Conservation (phyloP, 2,797 vertebrate species). For the Molothrus aeneus region DNA sequence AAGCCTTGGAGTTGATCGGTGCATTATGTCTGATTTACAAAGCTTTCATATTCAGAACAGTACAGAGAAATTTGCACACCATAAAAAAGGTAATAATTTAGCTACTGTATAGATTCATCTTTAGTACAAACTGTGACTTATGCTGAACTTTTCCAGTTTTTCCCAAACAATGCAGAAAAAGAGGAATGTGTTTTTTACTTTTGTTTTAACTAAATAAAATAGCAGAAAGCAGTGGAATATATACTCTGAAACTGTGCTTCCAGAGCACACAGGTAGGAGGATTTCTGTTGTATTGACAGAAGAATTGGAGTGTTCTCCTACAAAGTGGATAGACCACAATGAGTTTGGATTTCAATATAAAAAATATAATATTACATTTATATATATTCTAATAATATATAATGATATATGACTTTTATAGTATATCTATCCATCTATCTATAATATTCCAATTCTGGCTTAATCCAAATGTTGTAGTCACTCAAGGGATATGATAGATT, state of each 20-base stretch:
- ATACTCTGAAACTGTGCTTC: neutral
- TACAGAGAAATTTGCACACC: neutral
- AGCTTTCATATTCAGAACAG: neutral
- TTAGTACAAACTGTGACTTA: neutral
- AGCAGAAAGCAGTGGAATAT: neutral
- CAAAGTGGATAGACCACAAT: neutral
- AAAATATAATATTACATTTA: neutral
- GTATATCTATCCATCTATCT: neutral
- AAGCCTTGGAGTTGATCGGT: neutral
- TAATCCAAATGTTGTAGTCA: neutral
- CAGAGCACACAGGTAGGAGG: neutral
- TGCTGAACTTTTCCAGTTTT: neutral
- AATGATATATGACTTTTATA: neutral
- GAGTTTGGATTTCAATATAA: neutral
- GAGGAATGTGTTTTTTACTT: neutral
- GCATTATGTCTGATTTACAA: neutral
- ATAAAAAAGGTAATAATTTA: neutral
- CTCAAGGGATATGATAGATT: neutral
- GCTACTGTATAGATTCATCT: neutral
- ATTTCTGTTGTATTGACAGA: neutral
- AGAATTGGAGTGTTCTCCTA: neutral
- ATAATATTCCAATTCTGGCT: neutral
- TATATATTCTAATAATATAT: neutral
- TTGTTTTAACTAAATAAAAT: neutral
- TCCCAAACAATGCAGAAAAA: neutral